Base-by-base conservation (phyloP, 2,113 vertebrate genomes). In the Symphodus melops region DNA sequence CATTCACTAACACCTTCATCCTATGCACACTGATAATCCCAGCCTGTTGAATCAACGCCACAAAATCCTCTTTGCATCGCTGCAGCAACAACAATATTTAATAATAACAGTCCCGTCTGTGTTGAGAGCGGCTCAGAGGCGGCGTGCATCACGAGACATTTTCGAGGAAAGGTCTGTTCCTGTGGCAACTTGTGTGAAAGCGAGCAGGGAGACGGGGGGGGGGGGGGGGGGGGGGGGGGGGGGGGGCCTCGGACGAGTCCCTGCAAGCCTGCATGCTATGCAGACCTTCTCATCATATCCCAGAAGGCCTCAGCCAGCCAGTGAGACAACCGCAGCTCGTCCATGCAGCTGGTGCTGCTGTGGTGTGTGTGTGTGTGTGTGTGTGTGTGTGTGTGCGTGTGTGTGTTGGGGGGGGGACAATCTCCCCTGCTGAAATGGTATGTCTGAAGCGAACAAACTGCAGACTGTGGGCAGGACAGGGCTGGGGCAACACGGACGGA, bases 251-350 rank as follows among this genome's bases (percentile, higher is more conserved):
- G 36, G 79, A 79, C 39, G 28, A 91, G 95, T 89, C 90, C 92
- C 57, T 81, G 85, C 92, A 93, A 28, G 93, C 86, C 75, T 79
- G 85, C 75, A 71, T 28, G 53, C 77, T 91, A 78, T 67, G 89
- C 82, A 60, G 75, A 67, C 69, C 63, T 81, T 69, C 71, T 72
- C 41, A 60, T 76, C 72, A 72, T 71, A 83, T 95, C 93, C 92
- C 94, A 94, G 79, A 85, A 85, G 79, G 82, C 81, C 72, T 67
- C 72, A 55, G 79, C 41, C 82, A 77, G 68, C 66, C 92, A 93
- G 87, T 84, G 23, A 88, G 88, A 84, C 65, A 85, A 92, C 82
- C 93, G 88, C 94, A 95, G 95, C 92, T 94, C 73, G 93, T 85
- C n/a, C 5, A 56, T 36, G 72, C 86, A 87, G 86, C 89, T 70